These are phyloP conservation scores for Eupithecia tripunctaria DNA, from an alignment of 2,888 invertebrate species.

Conservation along the genomic window DNA sequence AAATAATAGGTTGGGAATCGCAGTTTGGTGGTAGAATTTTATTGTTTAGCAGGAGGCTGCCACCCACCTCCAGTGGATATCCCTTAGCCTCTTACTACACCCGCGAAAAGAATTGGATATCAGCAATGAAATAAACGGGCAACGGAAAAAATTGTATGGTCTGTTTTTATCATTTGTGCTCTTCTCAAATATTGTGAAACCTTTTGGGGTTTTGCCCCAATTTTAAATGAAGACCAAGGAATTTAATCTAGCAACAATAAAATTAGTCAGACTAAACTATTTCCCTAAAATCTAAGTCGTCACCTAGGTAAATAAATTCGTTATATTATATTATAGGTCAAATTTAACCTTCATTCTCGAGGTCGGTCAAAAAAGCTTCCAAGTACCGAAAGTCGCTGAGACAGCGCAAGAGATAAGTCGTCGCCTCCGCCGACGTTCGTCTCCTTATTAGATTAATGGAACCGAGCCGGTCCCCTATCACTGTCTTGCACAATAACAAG, in stretches of 20 bases:
- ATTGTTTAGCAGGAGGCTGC: too few species aligned
- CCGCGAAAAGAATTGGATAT: too few species aligned
- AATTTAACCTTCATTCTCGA: background rate
- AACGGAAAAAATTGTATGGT: background rate
- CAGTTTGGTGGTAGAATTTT: too few species aligned
- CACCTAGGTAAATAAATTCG: too few species aligned
- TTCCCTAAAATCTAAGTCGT: too few species aligned
- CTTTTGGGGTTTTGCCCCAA: background rate
- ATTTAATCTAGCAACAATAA: too few species aligned
- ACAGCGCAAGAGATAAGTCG: constrained; percentile 49
- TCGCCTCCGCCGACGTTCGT: constrained; percentile 49
- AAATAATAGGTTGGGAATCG: too few species aligned
- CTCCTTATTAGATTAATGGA: constrained; percentile 48
- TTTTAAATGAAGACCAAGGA: background rate
- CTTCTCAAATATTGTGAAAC: background rate
- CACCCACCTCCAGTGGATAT: too few species aligned
- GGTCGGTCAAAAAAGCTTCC: constrained; percentile 7
- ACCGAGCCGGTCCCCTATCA: constrained; percentile 45
- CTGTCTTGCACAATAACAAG: constrained; percentile 38
- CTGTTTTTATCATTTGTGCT: background rate
- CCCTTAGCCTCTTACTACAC: too few species aligned
- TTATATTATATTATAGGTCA: too few species aligned
- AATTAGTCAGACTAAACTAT: too few species aligned
- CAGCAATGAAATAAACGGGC: background rate
- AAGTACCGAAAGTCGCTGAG: constrained; percentile 21